Evolutionary conservation across 2,797 vertebrate genomes (phyloP).

Genomic region (Bovichtus variegatus): DNA sequence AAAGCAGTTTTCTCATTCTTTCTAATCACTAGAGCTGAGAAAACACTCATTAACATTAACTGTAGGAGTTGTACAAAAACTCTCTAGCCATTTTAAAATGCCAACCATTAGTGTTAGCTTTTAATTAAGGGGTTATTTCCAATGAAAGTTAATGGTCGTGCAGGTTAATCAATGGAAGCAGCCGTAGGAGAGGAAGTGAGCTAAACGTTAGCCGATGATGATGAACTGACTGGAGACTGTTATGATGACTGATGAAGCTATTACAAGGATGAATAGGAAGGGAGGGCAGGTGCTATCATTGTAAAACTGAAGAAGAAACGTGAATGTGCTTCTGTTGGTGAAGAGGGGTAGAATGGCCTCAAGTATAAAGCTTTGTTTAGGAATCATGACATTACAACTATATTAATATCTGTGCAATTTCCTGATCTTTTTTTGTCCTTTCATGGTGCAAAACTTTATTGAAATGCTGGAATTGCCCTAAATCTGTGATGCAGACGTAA

Average conservation of each 20-base stretch:
- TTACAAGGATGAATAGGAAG: slow-evolving; percentile 18
- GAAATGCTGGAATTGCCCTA: no score
- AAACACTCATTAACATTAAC: not conserved
- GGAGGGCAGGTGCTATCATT: not conserved
- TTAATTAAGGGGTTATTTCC: no score
- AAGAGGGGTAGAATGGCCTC: not conserved
- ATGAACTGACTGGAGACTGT: slow-evolving; percentile 29
- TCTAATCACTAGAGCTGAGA: not conserved
- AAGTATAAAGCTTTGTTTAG: not conserved
- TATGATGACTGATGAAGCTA: slow-evolving; percentile 42
- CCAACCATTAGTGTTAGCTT: not conserved
- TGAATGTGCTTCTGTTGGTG: no score
- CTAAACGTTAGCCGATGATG: slow-evolving; percentile 29
- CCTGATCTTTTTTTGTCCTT: no score
- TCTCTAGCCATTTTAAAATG: not conserved
- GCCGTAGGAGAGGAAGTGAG: slow-evolving; percentile 22
- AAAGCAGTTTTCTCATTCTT: no score
- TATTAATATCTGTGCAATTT: no score
- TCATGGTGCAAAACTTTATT: no score
- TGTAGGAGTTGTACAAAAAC: not conserved
- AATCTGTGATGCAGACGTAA: no score
- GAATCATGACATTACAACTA: not conserved
- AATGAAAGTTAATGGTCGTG: slow-evolving; percentile 11
- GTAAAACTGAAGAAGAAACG: not conserved
- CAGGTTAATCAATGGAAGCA: slow-evolving; percentile 38